Base-by-base conservation (phyloP, 2,113 vertebrate species). In the Xenus cinereus region DNA sequence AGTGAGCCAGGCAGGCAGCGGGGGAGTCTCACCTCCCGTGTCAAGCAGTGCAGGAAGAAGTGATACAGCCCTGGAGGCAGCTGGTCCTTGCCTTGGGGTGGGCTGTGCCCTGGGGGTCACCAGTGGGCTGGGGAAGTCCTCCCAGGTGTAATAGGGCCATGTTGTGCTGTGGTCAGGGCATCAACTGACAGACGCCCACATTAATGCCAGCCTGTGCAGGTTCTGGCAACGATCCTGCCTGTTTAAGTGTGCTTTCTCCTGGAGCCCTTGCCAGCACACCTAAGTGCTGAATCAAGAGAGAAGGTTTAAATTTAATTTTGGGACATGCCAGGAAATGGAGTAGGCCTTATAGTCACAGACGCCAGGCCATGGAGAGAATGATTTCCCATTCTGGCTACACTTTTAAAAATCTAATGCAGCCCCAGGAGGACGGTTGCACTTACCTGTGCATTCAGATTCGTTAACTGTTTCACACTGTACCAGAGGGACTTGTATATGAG, bases 171-270 rank as follows among this genome's bases (percentile, higher is more conserved):
- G 10, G 5, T 54, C 54, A 45, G 19, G 18, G 37, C n/a, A 28
- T 10, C 0, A 1, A 9, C 30, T 26, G 66, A 23, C n/a, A 74
- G 74, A 60, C 1, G 2, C 11, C 12, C 24, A 33, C 2, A 0
- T 37, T 57, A 28, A 24, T 33, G 26, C 10, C 23, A 76, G 32
- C 33, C 50, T 0, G 0, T 13, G 12, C 0, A 1, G 4, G 16
- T 46, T 46, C 10, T 14, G 9, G n/a, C 15, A 59, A 28, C 0
- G 2, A 27, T 57, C 32, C 22, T 1, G 9, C 1, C 0, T 4
- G 0, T 50, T 62, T 66, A 45, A 62, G 10, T 16, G 33, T 1
- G 1, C 46, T 80, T 69, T 87, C n/a, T 78, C 16, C 67, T 37
- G 17, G 57, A 87, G 50, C 2, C 45, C n/a, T 69, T 56, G 33